These are phyloP conservation scores for Cyprinodon brontotheroides DNA, from an alignment of 2,113 vertebrate species.

Conservation along the genomic window DNA sequence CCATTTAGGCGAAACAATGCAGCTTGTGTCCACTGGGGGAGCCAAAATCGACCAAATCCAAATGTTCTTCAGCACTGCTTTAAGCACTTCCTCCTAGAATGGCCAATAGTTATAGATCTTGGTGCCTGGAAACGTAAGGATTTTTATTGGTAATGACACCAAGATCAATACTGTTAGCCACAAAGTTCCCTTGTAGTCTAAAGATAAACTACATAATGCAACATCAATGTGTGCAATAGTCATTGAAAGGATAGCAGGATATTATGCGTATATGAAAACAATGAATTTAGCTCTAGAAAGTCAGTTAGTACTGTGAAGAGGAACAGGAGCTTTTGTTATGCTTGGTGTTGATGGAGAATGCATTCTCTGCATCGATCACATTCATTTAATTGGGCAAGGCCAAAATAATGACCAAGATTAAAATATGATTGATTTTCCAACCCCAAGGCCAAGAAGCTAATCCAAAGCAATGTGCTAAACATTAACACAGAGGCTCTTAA, in stretches of 20 bases:
- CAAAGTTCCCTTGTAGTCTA: background rate
- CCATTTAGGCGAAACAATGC: too few species aligned
- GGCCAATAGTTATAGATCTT: background rate
- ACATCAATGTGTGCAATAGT: background rate
- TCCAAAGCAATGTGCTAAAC: background rate
- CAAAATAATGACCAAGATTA: background rate
- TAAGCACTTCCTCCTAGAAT: slow-evolving; percentile 20
- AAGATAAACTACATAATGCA: background rate
- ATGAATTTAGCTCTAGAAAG: background rate
- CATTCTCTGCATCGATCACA: background rate
- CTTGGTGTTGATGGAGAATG: background rate
- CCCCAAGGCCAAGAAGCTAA: background rate
- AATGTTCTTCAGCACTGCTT: background rate
- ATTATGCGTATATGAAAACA: background rate
- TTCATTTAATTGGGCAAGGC: background rate
- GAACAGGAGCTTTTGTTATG: background rate
- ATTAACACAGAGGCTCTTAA: background rate
- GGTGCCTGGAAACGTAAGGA: background rate
- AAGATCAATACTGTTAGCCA: background rate
- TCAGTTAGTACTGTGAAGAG: background rate
- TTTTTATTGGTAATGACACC: background rate
- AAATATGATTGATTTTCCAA: background rate
- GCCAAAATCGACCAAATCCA: too few species aligned
- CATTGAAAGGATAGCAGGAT: background rate
- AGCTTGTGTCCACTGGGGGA: too few species aligned